phyloP scores from a whole-genome alignment of 1,140 invertebrate genomes.

The Brachionus calyciflorus region DNA sequence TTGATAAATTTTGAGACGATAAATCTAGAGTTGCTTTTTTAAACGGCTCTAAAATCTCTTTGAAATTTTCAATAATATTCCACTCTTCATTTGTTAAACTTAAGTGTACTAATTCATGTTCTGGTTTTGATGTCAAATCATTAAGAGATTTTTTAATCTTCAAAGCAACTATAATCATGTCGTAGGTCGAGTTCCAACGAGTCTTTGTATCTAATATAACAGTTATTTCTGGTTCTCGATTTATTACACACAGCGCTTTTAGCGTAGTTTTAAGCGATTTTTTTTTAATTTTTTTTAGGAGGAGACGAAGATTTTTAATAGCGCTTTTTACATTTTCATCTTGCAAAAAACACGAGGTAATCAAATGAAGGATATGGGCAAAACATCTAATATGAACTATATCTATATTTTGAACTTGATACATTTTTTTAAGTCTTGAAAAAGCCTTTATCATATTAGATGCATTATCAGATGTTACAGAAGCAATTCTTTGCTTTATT shows the following conservation, averaged over 20 bases:
- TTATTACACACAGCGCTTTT: neutral
- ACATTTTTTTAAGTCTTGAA: neutral
- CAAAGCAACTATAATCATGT: neutral
- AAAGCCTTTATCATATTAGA: constrained; percentile 10
- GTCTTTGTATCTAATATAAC: neutral
- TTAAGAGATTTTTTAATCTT: too few species aligned
- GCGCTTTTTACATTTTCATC: neutral
- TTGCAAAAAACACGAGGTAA: neutral
- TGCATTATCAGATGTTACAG: constrained; percentile 1
- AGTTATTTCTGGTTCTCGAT: neutral
- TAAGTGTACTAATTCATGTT: neutral
- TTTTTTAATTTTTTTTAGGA: neutral
- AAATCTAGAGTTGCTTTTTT: constrained; percentile 7
- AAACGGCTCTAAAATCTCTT: too few species aligned
- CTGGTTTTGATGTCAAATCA: neutral
- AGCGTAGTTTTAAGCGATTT: neutral
- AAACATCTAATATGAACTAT: neutral
- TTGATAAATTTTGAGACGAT: neutral
- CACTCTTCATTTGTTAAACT: neutral
- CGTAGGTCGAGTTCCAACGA: too few species aligned
- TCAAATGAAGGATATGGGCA: neutral
- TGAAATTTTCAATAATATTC: constrained; percentile 1
- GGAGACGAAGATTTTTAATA: neutral
- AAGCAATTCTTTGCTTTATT: constrained; percentile 1
- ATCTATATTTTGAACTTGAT: neutral